These are phyloP conservation scores for Hephaestus fuliginosus DNA, from an alignment of 2,797 vertebrate genomes.

Conservation along the genomic window DNA sequence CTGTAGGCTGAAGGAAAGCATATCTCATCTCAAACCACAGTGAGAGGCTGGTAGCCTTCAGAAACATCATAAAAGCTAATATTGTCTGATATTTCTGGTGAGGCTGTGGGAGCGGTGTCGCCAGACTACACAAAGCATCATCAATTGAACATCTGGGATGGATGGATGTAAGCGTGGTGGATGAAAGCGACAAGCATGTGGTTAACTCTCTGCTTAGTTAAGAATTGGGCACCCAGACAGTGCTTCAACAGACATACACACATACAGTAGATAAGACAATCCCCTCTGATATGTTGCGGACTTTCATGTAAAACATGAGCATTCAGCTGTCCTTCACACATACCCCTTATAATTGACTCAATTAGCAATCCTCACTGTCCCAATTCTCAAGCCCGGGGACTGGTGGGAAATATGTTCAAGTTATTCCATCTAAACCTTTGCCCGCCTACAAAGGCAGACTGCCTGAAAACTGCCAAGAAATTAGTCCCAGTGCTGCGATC, in stretches of 20 bases:
- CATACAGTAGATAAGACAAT: conserved; percentile 1
- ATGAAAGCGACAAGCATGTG: conserved; percentile 13
- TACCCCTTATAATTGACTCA: conserved; percentile 70
- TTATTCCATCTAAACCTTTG: conserved; percentile 78
- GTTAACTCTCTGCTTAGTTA: conserved; percentile 12
- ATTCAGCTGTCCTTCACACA: conserved; percentile 69
- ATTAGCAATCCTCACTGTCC: conserved; percentile 72
- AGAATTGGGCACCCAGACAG: not conserved
- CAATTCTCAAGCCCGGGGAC: conserved; percentile 65
- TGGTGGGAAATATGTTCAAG: conserved; percentile 74
- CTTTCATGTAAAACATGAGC: conserved; percentile 56
- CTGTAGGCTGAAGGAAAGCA: conserved; percentile 62
- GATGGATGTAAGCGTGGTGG: conserved; percentile 8
- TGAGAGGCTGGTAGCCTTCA: conserved; percentile 51
- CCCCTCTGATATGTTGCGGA: conserved; percentile 35
- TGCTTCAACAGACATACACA: not conserved
- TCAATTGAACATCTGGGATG: conserved; percentile 24
- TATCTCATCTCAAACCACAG: conserved; percentile 69
- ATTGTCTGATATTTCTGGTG: conserved; percentile 36
- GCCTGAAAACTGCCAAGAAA: conserved; percentile 80
- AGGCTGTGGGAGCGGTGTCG: conserved; percentile 36
- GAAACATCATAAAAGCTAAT: conserved; percentile 56
- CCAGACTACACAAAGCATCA: conserved; percentile 37
- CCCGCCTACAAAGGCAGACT: conserved; percentile 76
- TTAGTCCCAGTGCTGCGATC: conserved; percentile 82